Percentiles rank a stretch among this genome's conserved stretches.
These are phyloP conservation scores for Coccyzus lansbergi DNA, from an alignment of 2,797 vertebrate species.

Conservation along the genomic window DNA sequence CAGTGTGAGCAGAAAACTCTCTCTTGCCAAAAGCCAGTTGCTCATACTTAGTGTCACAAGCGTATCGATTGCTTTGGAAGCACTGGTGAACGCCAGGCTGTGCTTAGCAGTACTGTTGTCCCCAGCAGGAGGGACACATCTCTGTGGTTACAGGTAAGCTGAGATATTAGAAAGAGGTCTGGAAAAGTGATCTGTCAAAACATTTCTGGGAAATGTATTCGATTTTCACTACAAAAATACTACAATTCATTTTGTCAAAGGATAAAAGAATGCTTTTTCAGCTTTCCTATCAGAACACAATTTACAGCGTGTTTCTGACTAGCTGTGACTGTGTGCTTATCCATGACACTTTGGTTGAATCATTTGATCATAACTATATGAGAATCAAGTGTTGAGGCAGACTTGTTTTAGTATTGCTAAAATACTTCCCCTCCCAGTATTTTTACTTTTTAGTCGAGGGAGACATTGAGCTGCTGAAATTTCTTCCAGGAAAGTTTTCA, in stretches of 20 bases:
- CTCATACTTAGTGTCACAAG: background rate
- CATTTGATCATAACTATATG: background rate
- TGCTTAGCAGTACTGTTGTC: background rate
- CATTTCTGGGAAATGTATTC: background rate
- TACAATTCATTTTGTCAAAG: background rate
- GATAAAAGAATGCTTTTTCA: background rate
- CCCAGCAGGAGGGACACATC: background rate
- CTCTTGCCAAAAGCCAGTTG: background rate
- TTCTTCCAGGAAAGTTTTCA: background rate
- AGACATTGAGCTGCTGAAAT: background rate
- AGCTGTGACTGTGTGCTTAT: background rate
- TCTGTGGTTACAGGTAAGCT: background rate
- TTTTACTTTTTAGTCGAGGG: background rate
- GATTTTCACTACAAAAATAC: background rate
- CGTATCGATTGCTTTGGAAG: background rate
- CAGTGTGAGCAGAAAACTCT: background rate
- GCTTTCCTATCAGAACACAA: background rate
- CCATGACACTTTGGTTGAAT: background rate
- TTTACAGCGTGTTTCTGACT: background rate
- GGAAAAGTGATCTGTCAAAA: background rate
- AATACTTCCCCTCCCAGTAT: background rate
- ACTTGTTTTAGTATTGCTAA: background rate
- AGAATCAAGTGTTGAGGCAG: background rate
- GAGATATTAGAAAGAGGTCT: background rate
- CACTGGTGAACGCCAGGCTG: background rate